Evolutionary conservation across 1,140 invertebrate genomes (phyloP).

Genomic region (Galendromus occidentalis): DNA sequence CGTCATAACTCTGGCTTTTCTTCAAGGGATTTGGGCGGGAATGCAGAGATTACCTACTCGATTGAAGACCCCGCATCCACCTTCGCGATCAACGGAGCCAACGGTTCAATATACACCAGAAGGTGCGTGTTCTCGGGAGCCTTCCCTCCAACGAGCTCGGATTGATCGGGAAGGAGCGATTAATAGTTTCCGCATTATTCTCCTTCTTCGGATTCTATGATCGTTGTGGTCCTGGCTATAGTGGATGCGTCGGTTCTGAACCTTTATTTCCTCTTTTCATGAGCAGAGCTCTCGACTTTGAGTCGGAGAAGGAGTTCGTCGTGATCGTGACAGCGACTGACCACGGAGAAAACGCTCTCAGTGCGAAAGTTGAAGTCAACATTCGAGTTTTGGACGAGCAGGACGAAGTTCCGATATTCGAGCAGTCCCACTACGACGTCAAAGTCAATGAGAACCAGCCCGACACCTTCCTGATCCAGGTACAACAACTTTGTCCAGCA

Average conservation of each 20-base stretch:
- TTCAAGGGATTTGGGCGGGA: constrained; percentile 36
- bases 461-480: constrained; percentile 50
- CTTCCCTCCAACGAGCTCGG: not conserved
- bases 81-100: not conserved
- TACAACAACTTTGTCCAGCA: too few relatives aligned
- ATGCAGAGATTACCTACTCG: constrained; percentile 37
- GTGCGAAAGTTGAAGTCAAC: constrained; percentile 64
- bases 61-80: not conserved
- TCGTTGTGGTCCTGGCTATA: not conserved
- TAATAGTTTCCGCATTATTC: not conserved
- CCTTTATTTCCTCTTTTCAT: constrained; percentile 34
- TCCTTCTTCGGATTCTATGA: not conserved
- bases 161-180: not conserved
- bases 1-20: not conserved
- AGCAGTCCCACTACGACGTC: constrained; percentile 45
- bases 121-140: not conserved
- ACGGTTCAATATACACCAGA: not conserved
- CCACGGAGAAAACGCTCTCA: constrained; percentile 54
- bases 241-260: not conserved
- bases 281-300: constrained; percentile 60
- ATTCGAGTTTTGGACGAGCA: constrained; percentile 54
- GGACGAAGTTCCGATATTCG: constrained; percentile 62
- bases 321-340: constrained; percentile 64
- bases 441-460: constrained; percentile 59
- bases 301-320: constrained; percentile 44